phyloP scores from a whole-genome alignment of 2,888 invertebrate species.

The Luperina testacea region DNA sequence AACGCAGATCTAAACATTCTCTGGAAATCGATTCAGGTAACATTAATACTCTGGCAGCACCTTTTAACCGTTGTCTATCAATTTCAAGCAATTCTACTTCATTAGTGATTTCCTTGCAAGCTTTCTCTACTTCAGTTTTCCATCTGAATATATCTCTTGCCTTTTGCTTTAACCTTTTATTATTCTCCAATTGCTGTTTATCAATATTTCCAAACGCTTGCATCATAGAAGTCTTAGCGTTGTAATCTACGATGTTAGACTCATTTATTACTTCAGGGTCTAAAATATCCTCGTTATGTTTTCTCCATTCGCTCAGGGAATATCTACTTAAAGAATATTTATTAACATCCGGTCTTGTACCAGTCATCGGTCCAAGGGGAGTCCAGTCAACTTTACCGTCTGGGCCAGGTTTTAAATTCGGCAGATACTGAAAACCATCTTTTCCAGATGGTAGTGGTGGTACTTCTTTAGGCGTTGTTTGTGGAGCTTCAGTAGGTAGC shows the following conservation, averaged over 20 bases:
- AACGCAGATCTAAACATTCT: constrained; percentile 93
- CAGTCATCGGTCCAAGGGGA: constrained; percentile 92
- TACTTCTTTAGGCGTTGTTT: constrained; percentile 4
- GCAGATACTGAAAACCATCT: constrained; percentile 70
- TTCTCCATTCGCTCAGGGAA: constrained; percentile 93
- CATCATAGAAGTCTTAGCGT: constrained; percentile 91
- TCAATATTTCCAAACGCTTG: constrained; percentile 92
- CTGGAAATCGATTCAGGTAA: constrained; percentile 94
- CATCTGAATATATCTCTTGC: constrained; percentile 93
- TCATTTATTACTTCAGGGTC: constrained; percentile 87
- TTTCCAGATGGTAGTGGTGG: constrained; percentile 62
- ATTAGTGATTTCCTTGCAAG: constrained; percentile 92
- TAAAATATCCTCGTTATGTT: constrained; percentile 89
- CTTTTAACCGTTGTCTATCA: constrained; percentile 92
- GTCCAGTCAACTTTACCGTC: constrained; percentile 94
- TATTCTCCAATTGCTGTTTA: constrained; percentile 92
- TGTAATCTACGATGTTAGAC: constrained; percentile 90
- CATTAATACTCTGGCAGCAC: constrained; percentile 92
- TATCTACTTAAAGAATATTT: constrained; percentile 93
- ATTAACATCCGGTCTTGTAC: constrained; percentile 93
- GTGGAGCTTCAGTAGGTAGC: background rate
- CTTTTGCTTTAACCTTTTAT: constrained; percentile 91
- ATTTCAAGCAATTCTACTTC: constrained; percentile 93
- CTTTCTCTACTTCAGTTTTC: constrained; percentile 93
- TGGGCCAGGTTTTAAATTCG: constrained; percentile 90